Conservation (phyloP, 2,888 invertebrate genomes). For the Nomada goodeniana region DNA sequence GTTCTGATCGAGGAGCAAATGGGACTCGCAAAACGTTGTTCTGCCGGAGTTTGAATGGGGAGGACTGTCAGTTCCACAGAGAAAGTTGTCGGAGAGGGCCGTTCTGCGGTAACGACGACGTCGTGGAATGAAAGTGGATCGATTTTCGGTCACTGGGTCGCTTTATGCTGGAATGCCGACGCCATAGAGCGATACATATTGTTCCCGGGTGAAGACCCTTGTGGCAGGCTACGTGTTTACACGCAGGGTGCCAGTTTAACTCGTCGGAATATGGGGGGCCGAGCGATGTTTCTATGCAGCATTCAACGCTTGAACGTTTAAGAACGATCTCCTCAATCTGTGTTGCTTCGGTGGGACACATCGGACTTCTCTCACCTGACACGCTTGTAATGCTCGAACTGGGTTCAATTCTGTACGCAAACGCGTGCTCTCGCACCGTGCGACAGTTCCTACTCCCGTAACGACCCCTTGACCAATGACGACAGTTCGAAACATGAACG, state of each 20-base stretch:
- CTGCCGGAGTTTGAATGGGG: background rate
- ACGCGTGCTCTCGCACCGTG: background rate
- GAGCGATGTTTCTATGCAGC: too few species aligned
- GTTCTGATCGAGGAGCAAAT: conserved; percentile 23
- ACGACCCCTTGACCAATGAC: conserved; percentile 9
- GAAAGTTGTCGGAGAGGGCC: conserved; percentile 9
- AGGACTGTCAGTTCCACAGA: conserved; percentile 7
- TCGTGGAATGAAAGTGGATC: conserved; percentile 16
- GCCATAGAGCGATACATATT: too few species aligned
- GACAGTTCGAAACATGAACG: conserved; percentile 45
- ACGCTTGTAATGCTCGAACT: conserved; percentile 19
- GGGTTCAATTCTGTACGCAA: background rate
- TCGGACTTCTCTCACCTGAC: conserved; percentile 27
- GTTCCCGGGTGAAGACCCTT: too few species aligned
- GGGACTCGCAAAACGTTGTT: background rate
- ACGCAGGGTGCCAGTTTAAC: too few species aligned
- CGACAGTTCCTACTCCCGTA: conserved; percentile 9
- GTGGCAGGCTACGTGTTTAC: too few species aligned
- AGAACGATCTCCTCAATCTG: too few species aligned
- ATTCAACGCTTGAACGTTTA: too few species aligned
- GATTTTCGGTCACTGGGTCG: conserved; percentile 23
- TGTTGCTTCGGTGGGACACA: background rate
- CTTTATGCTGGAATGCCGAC: background rate
- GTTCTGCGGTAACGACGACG: background rate
- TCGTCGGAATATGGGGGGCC: too few species aligned